Base-by-base conservation (phyloP, 2,888 invertebrate species). In the Hyalella azteca region DNA sequence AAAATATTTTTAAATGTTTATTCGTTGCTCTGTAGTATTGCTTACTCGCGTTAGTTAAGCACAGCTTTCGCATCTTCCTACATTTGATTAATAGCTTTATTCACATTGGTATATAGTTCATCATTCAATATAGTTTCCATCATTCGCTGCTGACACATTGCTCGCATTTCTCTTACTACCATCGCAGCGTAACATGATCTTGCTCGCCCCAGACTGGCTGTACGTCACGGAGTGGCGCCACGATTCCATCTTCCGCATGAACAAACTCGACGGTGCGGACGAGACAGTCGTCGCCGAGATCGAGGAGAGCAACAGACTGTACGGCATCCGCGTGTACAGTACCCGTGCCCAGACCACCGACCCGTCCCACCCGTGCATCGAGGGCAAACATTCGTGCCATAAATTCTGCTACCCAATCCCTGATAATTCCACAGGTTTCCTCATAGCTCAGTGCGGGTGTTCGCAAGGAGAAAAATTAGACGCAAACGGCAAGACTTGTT, bases 201-300 rank as follows among this genome's bases (percentile, higher is more conserved):
- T 54, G 9, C 22, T 54, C 3, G 26, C 22, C 22, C 45, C 86
- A 89, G 94, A 96, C 36, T 95, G 93, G 90, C 94, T 98, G 91
- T 99, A 97, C 88, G 96, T 97, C 73, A 97, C 98, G 0, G 98
- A 99, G 88, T 98, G 98, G 96, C 90, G 98, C 75, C 88, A 97
- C 73, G 97, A 98, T 87, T 96, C 97, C 0, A 97, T 98, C 78
- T 93, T 97, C 15, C 91, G 95, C 32, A 89, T 98, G 84, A 93
- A 96, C 87, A 98, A 98, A 88, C 89, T 93, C 60, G 95, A 93
- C 0, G 97, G 97, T 0, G 94, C 93, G 77, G 92, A 93, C 85
- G 96, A 96, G 87, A 93, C 94, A 85, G 93, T 95, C 79, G 91
- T 96, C 87, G 94, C 95, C 0, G 90, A 94, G 32, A 96, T 96